Evolutionary conservation across 2,888 invertebrate species (phyloP).

Genomic region (Piscicola geometra): DNA sequence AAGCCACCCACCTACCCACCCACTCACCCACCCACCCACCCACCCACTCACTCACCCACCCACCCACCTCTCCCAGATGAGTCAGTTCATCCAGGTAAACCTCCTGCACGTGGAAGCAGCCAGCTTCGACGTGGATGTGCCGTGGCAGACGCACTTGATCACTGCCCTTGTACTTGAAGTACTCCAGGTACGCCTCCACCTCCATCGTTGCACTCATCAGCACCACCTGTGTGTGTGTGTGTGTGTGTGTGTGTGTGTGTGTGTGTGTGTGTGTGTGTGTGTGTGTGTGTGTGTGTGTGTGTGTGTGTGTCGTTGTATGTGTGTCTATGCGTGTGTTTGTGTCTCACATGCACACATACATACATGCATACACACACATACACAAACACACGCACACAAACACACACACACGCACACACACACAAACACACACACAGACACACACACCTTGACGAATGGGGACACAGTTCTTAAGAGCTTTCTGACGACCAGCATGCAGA

Average conservation of each 20-base stretch:
- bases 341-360: not conserved
- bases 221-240: conserved; percentile 61
- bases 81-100: conserved; percentile 53
- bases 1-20: too few species aligned
- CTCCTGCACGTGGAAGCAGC: conserved; percentile 50
- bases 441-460: conserved; percentile 62
- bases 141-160: not conserved
- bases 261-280: conserved; percentile 45
- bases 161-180: conserved; percentile 60
- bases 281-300: conserved; percentile 45
- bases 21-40: too few species aligned
- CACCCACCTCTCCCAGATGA: conserved; percentile 47
- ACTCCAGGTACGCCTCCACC: conserved; percentile 67
- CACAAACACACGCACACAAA: not conserved
- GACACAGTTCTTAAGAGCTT: conserved; percentile 70
- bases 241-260: conserved; percentile 4
- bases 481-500: conserved; percentile 75
- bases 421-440: too few species aligned
- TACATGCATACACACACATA: not conserved
- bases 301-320: not conserved
- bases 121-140: conserved; percentile 51
- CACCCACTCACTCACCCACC: not conserved
- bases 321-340: too few species aligned
- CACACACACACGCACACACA: not conserved
- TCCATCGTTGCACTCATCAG: conserved; percentile 93